These are phyloP conservation scores for Habropoda laboriosa DNA, from an alignment of 1,140 invertebrate genomes.

Conservation along the genomic window DNA sequence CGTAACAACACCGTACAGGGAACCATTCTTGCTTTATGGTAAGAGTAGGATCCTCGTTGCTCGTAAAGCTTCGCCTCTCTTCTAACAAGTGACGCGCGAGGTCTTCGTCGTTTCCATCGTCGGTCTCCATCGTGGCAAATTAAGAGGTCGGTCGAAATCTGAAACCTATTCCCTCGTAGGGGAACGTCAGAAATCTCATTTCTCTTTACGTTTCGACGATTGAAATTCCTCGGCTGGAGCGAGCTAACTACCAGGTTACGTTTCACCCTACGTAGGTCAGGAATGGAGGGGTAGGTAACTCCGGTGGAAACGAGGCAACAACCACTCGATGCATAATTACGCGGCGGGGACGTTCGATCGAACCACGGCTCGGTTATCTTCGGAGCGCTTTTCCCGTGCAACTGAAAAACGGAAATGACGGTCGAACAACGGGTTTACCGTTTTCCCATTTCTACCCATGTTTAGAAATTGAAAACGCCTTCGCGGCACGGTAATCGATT, in stretches of 20 bases:
- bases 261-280: neutral
- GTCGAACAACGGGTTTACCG: conserved; percentile 17
- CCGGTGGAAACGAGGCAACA: conserved; percentile 26
- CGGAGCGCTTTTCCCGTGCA: conserved; percentile 20
- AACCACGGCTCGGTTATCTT: conserved; percentile 34
- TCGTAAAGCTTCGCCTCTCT: conserved; percentile 27
- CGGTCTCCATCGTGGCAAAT: neutral
- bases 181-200: no score
- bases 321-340: conserved; percentile 64
- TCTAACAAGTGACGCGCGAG: neutral
- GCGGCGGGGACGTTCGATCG: conserved; percentile 49
- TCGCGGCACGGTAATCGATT: conserved; percentile 24
- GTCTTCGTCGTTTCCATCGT: conserved; percentile 17
- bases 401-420: neutral
- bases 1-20: conserved; percentile 17
- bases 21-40: conserved; percentile 37
- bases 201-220: no score
- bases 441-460: conserved; percentile 34
- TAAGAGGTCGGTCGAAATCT: neutral
- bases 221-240: no score
- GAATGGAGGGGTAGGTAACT: neutral
- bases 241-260: neutral
- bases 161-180: no score
- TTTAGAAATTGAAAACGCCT: conserved; percentile 12
- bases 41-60: conserved; percentile 33